Percentiles rank a stretch among this genome's conserved stretches.
phyloP scores from a whole-genome alignment of 2,113 vertebrate genomes.

The Callorhinus ursinus region DNA sequence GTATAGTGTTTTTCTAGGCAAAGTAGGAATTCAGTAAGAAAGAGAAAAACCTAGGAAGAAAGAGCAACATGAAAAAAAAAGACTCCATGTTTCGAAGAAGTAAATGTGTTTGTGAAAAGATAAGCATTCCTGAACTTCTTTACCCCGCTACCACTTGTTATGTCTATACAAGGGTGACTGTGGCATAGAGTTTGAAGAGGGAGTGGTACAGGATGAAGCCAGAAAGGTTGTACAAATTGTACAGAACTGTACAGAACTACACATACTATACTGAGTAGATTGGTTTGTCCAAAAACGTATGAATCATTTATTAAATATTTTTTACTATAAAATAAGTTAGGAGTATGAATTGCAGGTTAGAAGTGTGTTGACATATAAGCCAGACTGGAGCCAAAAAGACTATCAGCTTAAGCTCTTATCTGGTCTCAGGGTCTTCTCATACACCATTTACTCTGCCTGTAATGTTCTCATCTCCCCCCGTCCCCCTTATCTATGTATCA shows the following conservation, averaged over 20 bases:
- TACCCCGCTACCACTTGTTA: background rate
- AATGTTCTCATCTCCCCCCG: background rate
- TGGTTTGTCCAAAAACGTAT: background rate
- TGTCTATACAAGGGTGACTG: too few relatives aligned
- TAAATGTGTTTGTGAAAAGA: background rate
- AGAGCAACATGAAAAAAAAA: background rate
- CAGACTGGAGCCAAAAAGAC: background rate
- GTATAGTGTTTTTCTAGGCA: background rate
- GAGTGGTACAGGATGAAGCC: background rate
- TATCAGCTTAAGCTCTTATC: background rate
- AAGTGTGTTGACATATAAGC: background rate
- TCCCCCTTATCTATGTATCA: background rate
- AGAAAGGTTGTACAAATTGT: background rate
- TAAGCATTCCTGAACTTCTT: background rate
- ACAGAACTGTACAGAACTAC: background rate
- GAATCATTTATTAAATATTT: background rate
- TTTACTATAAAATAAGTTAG: background rate
- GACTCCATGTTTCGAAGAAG: background rate
- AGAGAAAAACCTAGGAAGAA: background rate
- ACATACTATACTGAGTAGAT: background rate
- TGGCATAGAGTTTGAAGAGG: background rate
- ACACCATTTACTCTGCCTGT: background rate
- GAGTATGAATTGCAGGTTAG: background rate
- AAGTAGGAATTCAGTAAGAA: background rate
- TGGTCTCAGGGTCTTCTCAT: background rate